phyloP scores from a whole-genome alignment of 2,797 vertebrate genomes.

The Schizopygopsis malacanthus region DNA sequence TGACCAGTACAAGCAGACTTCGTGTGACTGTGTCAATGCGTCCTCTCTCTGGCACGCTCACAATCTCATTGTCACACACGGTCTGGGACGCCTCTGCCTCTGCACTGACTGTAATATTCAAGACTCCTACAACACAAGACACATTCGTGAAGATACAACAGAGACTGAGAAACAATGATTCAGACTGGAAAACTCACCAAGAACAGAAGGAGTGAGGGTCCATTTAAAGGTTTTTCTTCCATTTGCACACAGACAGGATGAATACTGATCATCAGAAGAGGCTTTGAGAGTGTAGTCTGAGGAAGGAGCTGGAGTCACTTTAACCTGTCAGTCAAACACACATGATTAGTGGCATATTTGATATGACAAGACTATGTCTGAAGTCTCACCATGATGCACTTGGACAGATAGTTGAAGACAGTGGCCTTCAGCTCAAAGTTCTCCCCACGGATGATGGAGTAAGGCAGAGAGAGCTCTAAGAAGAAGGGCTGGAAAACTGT shows the following conservation, averaged over 20 bases:
- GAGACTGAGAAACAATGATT: background rate
- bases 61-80: conserved; percentile 72
- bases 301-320: conserved; percentile 61
- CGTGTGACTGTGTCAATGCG: conserved; percentile 72
- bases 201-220: conserved; percentile 62
- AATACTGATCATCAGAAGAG: conserved; percentile 57
- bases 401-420: conserved; percentile 75
- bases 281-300: conserved; percentile 65
- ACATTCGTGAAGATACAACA: background rate
- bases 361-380: background rate
- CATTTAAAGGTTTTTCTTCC: conserved; percentile 71
- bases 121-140: conserved; percentile 66
- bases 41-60: conserved; percentile 69
- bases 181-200: conserved; percentile 66
- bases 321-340: conserved; percentile 63
- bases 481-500: conserved; percentile 83
- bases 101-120: conserved; percentile 78
- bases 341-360: background rate
- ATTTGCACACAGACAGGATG: conserved; percentile 70
- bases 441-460: conserved; percentile 83
- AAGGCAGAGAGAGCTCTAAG: conserved; percentile 79
- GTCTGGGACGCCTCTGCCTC: conserved; percentile 69
- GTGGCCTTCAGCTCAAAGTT: conserved; percentile 78
- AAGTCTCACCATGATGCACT: conserved; percentile 78
- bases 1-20: conserved; percentile 73